Base-by-base conservation (phyloP, 2,113 vertebrate genomes). In the Lamprotornis superbus region DNA sequence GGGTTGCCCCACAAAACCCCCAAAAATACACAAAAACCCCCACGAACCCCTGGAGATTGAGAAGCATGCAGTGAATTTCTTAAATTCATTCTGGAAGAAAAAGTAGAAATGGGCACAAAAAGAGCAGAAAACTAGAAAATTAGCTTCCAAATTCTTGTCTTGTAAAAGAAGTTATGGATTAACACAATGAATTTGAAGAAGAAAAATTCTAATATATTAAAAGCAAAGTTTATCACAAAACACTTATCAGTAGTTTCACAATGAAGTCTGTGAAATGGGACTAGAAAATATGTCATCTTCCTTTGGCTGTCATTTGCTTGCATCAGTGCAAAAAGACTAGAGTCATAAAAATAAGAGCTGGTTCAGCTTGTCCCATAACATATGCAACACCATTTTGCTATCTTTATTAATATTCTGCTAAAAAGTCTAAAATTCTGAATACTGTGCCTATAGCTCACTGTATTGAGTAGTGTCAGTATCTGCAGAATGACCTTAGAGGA, bases 1-100 rank as follows among this genome's bases (percentile, higher is more conserved):
- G 11, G 8, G 9, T 52, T 61, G 8, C 8, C 17, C 5, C 14
- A 16, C 4, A 21, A 59, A 65, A 20, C 5, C 3, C 8, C 8
- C 9, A 0, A 40, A 74, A 73, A 15, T 4, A 37, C 22, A 28
- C 33, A 49, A 52, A 47, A 61, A 2, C 1, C 4, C 16, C 19
- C 22, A 28, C 33, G 9, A 67, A 5, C 9, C 30, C 11, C 5
- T 0, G 10, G 25, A 65, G 23, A 59, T 0, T 39, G 35, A 77
- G n/a, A 90, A 81, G 50, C 2, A 24, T 25, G 25, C 3, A 59
- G 3, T 37, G 4, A 37, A 60, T 52, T 64, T 65, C 22, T 60
- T 78, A 5, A 78, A 74, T 33, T 42, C 5, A 42, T 42, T 82
- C 14, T 56, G 5, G 8, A 75, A 83, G 24, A 56, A 55, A 39